These are phyloP conservation scores for Zaprionus tsacasi DNA, from an alignment of 1,140 invertebrate species.

Conservation along the genomic window DNA sequence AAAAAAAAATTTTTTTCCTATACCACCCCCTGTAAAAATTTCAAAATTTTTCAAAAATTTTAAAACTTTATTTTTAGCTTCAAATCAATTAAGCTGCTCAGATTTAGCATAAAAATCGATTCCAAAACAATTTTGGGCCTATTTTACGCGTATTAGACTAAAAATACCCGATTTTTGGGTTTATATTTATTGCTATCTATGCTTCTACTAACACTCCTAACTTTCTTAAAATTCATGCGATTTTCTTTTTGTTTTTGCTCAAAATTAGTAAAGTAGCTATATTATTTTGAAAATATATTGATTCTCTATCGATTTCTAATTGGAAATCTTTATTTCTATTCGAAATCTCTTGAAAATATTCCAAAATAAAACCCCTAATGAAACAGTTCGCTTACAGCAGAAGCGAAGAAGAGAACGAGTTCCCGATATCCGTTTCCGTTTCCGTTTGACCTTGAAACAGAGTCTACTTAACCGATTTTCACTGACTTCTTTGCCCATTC, in stretches of 20 bases:
- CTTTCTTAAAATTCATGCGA: too few species aligned
- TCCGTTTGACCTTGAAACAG: neutral
- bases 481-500: constrained; percentile 22
- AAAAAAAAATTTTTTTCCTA: neutral
- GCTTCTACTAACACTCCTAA: too few species aligned
- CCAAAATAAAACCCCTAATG: neutral
- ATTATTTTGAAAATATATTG: neutral
- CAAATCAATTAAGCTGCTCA: neutral
- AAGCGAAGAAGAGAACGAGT: neutral
- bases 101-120: neutral
- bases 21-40: neutral
- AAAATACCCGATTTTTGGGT: too few species aligned
- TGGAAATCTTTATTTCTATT: neutral
- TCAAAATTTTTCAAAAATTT: neutral
- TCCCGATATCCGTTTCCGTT: neutral
- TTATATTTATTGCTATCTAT: too few species aligned
- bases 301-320: neutral
- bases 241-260: too few species aligned
- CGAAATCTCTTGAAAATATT: neutral
- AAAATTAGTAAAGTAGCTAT: too few species aligned
- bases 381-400: neutral
- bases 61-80: neutral
- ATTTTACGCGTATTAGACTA: too few species aligned
- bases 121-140: neutral
- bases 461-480: neutral